Evolutionary conservation across 2,888 invertebrate species (phyloP), one percentile per base, ranked within the genome.

Genomic region (Agrilus mali): DNA sequence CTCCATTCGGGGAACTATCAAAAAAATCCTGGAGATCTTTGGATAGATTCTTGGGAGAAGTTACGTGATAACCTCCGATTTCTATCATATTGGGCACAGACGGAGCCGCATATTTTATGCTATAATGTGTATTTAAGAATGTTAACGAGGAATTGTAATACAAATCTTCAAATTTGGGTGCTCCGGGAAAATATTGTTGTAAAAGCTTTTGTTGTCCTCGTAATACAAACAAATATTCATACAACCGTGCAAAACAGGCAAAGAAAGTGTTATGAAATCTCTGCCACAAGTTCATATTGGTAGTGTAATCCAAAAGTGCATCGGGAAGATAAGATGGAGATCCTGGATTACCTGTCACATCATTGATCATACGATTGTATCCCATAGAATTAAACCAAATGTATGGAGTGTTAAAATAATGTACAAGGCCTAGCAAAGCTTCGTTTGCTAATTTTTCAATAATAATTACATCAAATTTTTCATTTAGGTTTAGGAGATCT

Each of bases 241-340:
- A 14, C 1, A 45, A 35, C 20, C 31, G 22, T 13, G 33, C 20
- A 12, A 16, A 13, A 5, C 40, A 8, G 12, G 33, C 38, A 0
- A 44, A 6, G 7, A 51, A 20, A 8, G 43, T 33, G 20, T 50
- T 50, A 13, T 39, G n/a, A 12, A 46, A 12, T 33, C 51, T 38
- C 22, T 49, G 43, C 20, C 35, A 36, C 31, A 51, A 51, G 13
- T 12, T 43, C 41, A 42, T 48, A 27, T 42, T 32, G 3, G 16
- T n/a, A 1, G 42, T 14, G 5, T 32, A 31, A 3, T 36, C 27
- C 5, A 40, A 10, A 10, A 35, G 66, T 10, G 62, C 63, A 37
- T 70, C 67, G 0, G 72, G 69, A 31, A 71, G 65, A 55, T 66
- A 69, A 0, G 72, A 66, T 56, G 65, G 67, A 0, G 70, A 65